Evolutionary conservation across 2,113 vertebrate genomes (phyloP).

Genomic region (Podarcis muralis): DNA sequence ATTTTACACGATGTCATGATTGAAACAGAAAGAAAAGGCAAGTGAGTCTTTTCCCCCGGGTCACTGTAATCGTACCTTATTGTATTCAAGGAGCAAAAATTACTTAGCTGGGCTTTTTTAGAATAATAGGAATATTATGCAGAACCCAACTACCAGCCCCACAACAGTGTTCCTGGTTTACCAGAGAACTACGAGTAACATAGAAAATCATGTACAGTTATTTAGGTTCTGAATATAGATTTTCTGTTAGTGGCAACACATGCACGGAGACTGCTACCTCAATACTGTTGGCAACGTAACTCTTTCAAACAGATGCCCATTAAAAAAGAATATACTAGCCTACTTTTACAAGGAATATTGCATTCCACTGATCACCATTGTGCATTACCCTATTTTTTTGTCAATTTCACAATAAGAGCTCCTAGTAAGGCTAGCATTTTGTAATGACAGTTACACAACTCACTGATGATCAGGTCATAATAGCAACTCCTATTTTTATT

Average conservation of each 20-base stretch:
- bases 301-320: neutral
- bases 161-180: neutral
- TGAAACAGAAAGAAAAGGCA: neutral
- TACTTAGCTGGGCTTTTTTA: constrained; percentile 5
- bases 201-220: neutral
- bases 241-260: neutral
- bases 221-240: neutral
- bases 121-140: neutral
- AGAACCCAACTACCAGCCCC: neutral
- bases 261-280: fast-evolving
- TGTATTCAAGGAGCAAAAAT: neutral
- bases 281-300: constrained; percentile 13
- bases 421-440: neutral
- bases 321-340: neutral
- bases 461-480: constrained; percentile 32
- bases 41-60: too few relatives aligned
- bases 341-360: constrained; percentile 50
- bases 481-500: constrained; percentile 42
- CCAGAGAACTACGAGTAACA: neutral
- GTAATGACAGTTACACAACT: constrained; percentile 38
- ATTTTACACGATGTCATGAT: neutral
- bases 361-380: neutral
- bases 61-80: neutral
- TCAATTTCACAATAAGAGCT: constrained; percentile 40
- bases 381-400: neutral